Percentiles rank a stretch among this genome's conserved stretches.
Conservation (phyloP, 2,113 vertebrate species). For the Thymallus thymallus region DNA sequence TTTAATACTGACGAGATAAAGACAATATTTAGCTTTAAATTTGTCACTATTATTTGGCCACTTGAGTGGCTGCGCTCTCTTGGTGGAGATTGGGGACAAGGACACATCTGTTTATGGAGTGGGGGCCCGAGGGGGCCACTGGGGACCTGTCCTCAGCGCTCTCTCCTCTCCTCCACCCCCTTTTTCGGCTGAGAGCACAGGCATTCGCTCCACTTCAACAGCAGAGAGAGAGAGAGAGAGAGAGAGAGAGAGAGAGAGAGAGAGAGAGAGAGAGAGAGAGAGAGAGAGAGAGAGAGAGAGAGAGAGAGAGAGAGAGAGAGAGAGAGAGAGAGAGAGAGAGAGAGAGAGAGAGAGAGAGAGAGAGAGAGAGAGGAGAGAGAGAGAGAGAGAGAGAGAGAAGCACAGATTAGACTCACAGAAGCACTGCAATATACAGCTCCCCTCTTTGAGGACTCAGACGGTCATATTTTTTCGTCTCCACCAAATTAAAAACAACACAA, state of each 20-base stretch:
- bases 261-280: slow-evolving; percentile 31
- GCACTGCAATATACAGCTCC: slow-evolving; percentile 12
- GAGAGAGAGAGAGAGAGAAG: slow-evolving; percentile 32
- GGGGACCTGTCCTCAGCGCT: slow-evolving; percentile 66
- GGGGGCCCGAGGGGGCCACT: slow-evolving; percentile 39
- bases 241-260: slow-evolving; percentile 28
- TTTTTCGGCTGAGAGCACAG: slow-evolving; percentile 25
- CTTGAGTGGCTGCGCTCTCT: slow-evolving; percentile 66
- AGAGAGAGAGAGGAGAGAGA: slow-evolving; percentile 32
- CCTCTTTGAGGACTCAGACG: background rate
- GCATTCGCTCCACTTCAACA: slow-evolving; percentile 43
- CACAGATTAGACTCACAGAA: slow-evolving; percentile 34
- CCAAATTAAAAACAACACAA: slow-evolving; percentile 4
- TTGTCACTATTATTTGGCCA: slow-evolving; percentile 79
- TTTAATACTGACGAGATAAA: slow-evolving; percentile 81
- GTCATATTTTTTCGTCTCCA: background rate
- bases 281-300: slow-evolving; percentile 28
- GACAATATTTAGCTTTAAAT: slow-evolving; percentile 80
- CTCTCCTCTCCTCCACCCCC: slow-evolving; percentile 32
- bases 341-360: slow-evolving; percentile 31
- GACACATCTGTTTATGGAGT: slow-evolving; percentile 75
- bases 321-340: slow-evolving; percentile 28
- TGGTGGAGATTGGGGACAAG: slow-evolving; percentile 60
- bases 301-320: slow-evolving; percentile 31
- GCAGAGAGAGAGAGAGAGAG: slow-evolving; percentile 29